Evolutionary conservation across 2,888 invertebrate species (phyloP), one percentile per base, ranked within the genome.

Genomic region (Aromia moschata): DNA sequence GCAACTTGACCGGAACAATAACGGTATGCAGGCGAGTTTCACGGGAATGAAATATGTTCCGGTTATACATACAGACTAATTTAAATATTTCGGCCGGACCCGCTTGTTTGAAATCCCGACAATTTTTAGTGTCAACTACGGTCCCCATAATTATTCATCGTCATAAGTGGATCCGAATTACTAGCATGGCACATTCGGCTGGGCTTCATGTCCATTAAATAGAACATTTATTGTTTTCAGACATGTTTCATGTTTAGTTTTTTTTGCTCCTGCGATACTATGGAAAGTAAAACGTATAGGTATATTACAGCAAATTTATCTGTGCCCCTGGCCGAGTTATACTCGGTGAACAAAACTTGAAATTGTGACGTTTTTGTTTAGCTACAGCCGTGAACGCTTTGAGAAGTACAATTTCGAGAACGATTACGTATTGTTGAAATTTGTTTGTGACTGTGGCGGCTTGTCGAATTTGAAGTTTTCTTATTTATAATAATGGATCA

Each of bases 101-200:
- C 11, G 55, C 55, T 45, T 38, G 55, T 55, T 45, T 9, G 44
- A 55, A 45, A 37, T 55, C 33, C 55, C 37, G 45, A 25, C 37
- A 37, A 55, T 55, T 55, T 55, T 55, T 55, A 55, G 55, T 55
- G 55, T 55, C 55, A 55, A 55, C 45, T 55, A 55, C 55, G 46
- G 45, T n/a, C n/a, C n/a, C 55, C 3, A 45, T 38, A 31, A 55
- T 55, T 55, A 55, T 45, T 55, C 55, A 55, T 55, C 46, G 45
- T 38, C 44, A 25, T 55, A 55, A 55, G 55, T 55, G 55, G 55
- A 55, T 25, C 37, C 11, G 38, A 55, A 37, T 38, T 37, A 45
- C 37, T 54, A 54, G 44, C 44, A 44, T 16, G 33, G 36, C 33
- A 5, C 12, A 44, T 43, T 14, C 44, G 12, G 15, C n/a, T 31